phyloP scores from a whole-genome alignment of 2,113 vertebrate species.

The Herpetotheres cachinnans region DNA sequence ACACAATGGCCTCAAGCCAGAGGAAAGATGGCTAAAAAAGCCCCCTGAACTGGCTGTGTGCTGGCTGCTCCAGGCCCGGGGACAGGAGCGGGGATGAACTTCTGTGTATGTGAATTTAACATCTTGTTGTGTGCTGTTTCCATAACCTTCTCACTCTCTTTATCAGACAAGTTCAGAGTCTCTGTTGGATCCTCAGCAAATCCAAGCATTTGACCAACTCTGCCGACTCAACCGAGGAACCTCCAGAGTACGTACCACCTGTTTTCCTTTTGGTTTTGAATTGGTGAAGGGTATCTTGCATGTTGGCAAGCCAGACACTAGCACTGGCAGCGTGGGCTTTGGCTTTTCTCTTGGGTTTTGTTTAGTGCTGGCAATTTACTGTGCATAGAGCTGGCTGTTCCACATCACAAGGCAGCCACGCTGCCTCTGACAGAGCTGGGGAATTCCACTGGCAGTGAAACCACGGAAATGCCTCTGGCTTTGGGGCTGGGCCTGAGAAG shows the following conservation, averaged over 20 bases:
- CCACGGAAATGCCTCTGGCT: neutral
- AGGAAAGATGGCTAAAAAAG: neutral
- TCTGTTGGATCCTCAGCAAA: conserved; percentile 87
- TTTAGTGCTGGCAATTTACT: neutral
- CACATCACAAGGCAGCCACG: neutral
- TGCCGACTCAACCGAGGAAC: conserved; percentile 88
- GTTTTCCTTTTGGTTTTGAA: neutral
- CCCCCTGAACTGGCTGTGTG: neutral
- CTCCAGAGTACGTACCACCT: conserved; percentile 77
- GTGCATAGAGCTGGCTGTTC: neutral
- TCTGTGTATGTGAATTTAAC: neutral
- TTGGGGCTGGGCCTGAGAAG: neutral
- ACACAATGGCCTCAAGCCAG: neutral
- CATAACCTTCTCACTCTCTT: neutral
- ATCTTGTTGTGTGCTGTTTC: neutral
- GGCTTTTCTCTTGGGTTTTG: neutral
- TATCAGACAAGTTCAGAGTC: conserved; percentile 78
- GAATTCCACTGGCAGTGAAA: neutral
- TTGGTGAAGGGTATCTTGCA: neutral
- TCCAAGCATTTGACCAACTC: conserved; percentile 91
- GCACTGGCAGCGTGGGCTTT: neutral
- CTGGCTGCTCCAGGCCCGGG: neutral
- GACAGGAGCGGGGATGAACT: neutral
- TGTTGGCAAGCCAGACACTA: neutral
- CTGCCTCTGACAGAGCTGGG: neutral